Conservation (phyloP, 2,113 vertebrate genomes). For the Steatornis caripensis region DNA sequence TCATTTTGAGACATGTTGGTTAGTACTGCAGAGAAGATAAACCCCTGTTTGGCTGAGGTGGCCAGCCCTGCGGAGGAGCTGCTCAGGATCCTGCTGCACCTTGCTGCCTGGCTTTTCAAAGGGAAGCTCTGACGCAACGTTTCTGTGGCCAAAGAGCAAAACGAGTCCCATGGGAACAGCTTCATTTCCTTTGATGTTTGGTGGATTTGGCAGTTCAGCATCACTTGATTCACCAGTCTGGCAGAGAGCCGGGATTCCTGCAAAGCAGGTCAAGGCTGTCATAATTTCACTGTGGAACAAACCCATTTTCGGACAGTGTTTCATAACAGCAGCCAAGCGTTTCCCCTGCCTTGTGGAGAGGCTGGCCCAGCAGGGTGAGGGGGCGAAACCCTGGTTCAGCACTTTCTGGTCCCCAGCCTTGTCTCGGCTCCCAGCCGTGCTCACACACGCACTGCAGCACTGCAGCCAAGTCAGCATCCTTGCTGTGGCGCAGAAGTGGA, state of each 20-base stretch:
- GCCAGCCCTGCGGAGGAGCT: fast-evolving
- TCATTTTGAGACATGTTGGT: not conserved
- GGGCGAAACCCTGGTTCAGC: conserved; percentile 48
- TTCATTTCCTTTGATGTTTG: conserved; percentile 38
- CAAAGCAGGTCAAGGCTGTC: conserved; percentile 45
- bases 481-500: not conserved
- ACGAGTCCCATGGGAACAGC: conserved; percentile 29
- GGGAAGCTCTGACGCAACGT: not conserved
- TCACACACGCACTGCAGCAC: not conserved
- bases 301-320: conserved; percentile 8
- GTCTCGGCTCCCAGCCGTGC: not conserved
- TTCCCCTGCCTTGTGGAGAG: conserved; percentile 1
- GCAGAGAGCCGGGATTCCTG: not conserved
- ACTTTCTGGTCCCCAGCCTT: not conserved
- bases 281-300: conserved; percentile 28
- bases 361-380: not conserved
- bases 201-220: conserved; percentile 25
- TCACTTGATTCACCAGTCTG: conserved; percentile 37
- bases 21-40: not conserved
- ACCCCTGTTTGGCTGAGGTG: not conserved
- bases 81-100: not conserved
- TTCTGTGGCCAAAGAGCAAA: conserved; percentile 38
- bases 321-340: not conserved
- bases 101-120: not conserved
- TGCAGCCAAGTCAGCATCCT: conserved; percentile 20